These are phyloP conservation scores for Drosophila setifemur DNA, from an alignment of 1,140 invertebrate species.

Conservation along the genomic window DNA sequence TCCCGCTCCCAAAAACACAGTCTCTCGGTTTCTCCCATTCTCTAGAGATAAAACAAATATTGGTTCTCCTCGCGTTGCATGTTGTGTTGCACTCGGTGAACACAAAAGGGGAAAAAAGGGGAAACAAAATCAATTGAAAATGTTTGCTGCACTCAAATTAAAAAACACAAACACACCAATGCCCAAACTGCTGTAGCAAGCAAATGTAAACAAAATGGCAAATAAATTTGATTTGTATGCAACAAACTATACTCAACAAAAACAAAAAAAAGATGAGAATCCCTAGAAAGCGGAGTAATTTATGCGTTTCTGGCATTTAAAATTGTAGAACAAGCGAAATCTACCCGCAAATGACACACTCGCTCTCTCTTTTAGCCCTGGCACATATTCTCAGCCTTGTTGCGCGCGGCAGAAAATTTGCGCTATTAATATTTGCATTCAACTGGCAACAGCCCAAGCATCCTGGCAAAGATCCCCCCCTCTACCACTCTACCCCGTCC, in stretches of 20 bases:
- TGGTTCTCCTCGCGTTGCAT: conserved; percentile 19
- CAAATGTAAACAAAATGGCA: conserved; percentile 59
- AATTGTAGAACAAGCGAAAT: conserved; percentile 20
- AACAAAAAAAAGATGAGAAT: conserved; percentile 12
- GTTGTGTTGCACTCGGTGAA: conserved; percentile 1
- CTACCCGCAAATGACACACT: conserved; percentile 16
- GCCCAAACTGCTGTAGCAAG: conserved; percentile 35
- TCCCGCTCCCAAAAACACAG: not conserved
- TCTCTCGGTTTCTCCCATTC: conserved; percentile 4
- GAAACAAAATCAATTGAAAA: conserved; percentile 49
- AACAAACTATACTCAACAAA: conserved; percentile 15
- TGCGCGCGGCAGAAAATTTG: conserved; percentile 69
- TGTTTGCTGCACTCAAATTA: conserved; percentile 64
- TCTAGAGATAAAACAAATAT: conserved; percentile 38
- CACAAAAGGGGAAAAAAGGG: not conserved
- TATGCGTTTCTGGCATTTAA: conserved; percentile 36
- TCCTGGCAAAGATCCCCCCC: not conserved
- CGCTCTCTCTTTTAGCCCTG: conserved; percentile 9
- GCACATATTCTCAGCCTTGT: conserved; percentile 45
- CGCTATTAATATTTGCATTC: conserved; percentile 78
- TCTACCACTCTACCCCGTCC: not conserved
- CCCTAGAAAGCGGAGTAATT: conserved; percentile 2
- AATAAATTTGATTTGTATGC: conserved; percentile 65
- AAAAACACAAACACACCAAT: conserved; percentile 53
- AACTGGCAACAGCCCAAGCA: conserved; percentile 58